phyloP scores from a whole-genome alignment of 2,797 vertebrate genomes.

The Lerista edwardsae region DNA sequence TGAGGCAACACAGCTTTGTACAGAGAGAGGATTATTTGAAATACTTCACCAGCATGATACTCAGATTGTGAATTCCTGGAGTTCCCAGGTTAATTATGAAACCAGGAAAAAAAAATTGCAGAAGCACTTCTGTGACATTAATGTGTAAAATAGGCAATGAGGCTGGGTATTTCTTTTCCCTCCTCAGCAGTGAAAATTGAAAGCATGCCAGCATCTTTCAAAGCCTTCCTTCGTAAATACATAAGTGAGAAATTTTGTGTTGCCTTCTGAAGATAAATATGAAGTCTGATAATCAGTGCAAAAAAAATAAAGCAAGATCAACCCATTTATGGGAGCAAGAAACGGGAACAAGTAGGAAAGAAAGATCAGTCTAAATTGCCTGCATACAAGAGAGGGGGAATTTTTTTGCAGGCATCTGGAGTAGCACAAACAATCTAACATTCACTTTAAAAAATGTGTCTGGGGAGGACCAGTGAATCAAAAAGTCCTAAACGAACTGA shows the following conservation, averaged over 20 bases:
- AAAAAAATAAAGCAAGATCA: conserved; percentile 62
- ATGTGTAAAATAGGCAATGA: conserved; percentile 41
- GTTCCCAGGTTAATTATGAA: conserved; percentile 74
- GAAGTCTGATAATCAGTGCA: neutral
- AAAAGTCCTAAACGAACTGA: conserved; percentile 15
- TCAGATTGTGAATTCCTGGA: conserved; percentile 68
- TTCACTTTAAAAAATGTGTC: conserved; percentile 42
- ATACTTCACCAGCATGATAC: conserved; percentile 72
- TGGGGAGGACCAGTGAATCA: neutral
- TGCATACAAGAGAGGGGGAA: conserved; percentile 57
- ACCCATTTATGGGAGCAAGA: conserved; percentile 26
- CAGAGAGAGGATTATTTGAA: conserved; percentile 73
- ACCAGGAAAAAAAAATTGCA: conserved; percentile 63
- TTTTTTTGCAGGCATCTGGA: conserved; percentile 59
- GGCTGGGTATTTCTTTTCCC: conserved; percentile 21
- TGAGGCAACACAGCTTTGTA: conserved; percentile 67
- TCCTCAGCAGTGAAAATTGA: conserved; percentile 51
- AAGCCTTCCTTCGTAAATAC: conserved; percentile 20
- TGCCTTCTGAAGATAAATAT: neutral
- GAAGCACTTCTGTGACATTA: conserved; percentile 63
- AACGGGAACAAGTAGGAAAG: conserved; percentile 57
- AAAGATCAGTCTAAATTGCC: conserved; percentile 65
- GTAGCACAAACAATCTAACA: conserved; percentile 58
- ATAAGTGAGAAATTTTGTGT: neutral
- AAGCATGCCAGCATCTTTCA: conserved; percentile 58